A percentile compares a stretch with the other conserved stretches of the same genome.
phyloP scores from a whole-genome alignment of 2,113 vertebrate genomes.

The Merops nubicus region DNA sequence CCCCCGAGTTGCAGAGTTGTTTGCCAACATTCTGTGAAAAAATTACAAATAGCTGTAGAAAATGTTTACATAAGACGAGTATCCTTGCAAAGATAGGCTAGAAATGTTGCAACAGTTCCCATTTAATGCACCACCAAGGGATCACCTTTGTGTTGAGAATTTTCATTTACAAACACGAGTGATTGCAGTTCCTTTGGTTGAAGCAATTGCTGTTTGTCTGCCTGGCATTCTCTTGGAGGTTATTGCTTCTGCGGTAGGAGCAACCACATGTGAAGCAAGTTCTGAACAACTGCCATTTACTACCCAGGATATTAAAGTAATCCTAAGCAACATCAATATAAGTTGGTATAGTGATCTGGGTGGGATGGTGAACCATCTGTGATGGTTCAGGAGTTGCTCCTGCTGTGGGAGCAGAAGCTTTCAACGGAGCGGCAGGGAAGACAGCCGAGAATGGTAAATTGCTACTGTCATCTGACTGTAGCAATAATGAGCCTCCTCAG shows the following conservation, averaged over 20 bases:
- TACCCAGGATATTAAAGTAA: background rate
- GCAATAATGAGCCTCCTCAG: background rate
- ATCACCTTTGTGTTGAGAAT: background rate
- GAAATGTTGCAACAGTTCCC: background rate
- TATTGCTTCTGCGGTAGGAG: background rate
- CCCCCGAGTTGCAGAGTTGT: background rate
- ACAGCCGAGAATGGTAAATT: background rate
- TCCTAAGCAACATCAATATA: background rate
- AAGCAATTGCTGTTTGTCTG: background rate
- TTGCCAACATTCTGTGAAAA: background rate
- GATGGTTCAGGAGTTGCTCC: background rate
- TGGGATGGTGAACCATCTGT: background rate
- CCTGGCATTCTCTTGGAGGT: background rate
- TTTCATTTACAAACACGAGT: background rate
- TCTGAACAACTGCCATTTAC: background rate
- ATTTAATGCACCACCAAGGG: background rate
- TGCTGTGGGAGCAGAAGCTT: background rate
- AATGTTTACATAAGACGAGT: background rate
- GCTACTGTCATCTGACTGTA: background rate
- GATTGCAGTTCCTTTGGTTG: background rate
- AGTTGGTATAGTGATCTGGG: background rate
- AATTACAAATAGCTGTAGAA: constrained; percentile 2
- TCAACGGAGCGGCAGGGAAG: background rate
- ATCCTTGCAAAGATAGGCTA: background rate
- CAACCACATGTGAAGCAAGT: background rate